phyloP scores from a whole-genome alignment of 1,140 invertebrate species.

The Bilobella aurantiaca region DNA sequence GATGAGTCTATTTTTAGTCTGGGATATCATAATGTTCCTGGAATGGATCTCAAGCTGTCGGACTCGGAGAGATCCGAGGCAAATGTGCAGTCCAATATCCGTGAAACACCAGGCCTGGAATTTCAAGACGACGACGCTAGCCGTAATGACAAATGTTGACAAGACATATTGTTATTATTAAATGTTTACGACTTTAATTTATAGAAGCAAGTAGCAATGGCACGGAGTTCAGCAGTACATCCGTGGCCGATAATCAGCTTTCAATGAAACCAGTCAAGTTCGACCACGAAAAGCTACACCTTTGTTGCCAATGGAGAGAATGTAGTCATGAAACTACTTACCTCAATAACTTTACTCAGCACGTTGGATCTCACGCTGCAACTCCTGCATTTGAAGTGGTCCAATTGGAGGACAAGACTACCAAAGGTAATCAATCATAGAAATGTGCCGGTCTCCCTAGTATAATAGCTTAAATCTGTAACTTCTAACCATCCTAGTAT shows the following conservation, averaged over 20 bases:
- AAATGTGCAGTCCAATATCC: too few relatives aligned
- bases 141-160: too few relatives aligned
- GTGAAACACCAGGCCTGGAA: too few relatives aligned
- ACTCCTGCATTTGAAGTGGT: constrained; percentile 13
- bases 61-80: too few relatives aligned
- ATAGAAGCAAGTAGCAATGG: not conserved
- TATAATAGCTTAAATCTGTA: not conserved
- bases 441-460: not conserved
- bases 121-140: too few relatives aligned
- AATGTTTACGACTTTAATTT: too few relatives aligned
- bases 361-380: constrained; percentile 22
- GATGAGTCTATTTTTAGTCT: too few relatives aligned
- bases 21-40: too few relatives aligned
- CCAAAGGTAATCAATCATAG: not conserved
- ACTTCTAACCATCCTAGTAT: constrained; percentile 10
- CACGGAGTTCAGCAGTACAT: not conserved
- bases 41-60: too few relatives aligned
- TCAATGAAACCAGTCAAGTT: constrained; percentile 21
- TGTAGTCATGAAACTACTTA: constrained; percentile 48
- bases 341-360: constrained; percentile 45
- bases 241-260: not conserved
- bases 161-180: too few relatives aligned
- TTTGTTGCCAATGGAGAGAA: constrained; percentile 46
- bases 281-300: constrained; percentile 18
- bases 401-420: not conserved